Conservation (phyloP, 64 coral and sea anemone species). For the Acropora tenuis region DNA sequence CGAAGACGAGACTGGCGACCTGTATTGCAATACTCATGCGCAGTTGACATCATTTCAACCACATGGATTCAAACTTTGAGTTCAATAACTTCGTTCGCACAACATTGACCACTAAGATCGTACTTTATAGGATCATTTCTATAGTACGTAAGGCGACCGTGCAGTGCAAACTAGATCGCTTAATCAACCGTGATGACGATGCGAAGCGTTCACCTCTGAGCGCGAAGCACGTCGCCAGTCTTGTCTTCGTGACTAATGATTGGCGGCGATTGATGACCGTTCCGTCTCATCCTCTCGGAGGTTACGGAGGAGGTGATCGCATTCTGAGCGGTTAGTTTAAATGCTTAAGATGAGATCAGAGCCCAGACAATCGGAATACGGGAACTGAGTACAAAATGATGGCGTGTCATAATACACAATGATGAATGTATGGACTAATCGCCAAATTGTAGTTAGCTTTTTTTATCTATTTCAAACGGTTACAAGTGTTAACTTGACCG, state of each 20-base stretch:
- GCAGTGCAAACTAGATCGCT: conserved; percentile 16
- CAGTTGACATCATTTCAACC: too few species aligned
- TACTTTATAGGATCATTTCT: conserved; percentile 59
- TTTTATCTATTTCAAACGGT: too few species aligned
- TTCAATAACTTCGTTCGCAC: too few species aligned
- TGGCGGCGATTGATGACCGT: conserved; percentile 55
- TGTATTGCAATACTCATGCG: neutral
- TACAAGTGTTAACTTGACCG: too few species aligned
- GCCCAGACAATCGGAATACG: neutral
- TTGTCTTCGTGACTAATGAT: conserved; percentile 11
- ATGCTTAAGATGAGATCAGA: too few species aligned
- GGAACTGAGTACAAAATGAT: too few species aligned
- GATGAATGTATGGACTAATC: too few species aligned
- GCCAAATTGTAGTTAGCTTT: too few species aligned
- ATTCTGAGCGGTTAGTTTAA: conserved; percentile 42
- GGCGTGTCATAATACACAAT: too few species aligned
- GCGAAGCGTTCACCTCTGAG: conserved; percentile 47
- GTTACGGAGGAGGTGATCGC: conserved; percentile 44
- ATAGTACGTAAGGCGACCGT: conserved; percentile 41
- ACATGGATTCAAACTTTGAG: too few species aligned
- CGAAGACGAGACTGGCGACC: neutral
- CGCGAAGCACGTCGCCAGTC: conserved; percentile 32
- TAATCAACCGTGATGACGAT: conserved; percentile 55
- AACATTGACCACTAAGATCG: neutral
- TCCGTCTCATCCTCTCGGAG: neutral